phyloP scores from a whole-genome alignment of 2,113 vertebrate genomes.

The Strix uralensis region DNA sequence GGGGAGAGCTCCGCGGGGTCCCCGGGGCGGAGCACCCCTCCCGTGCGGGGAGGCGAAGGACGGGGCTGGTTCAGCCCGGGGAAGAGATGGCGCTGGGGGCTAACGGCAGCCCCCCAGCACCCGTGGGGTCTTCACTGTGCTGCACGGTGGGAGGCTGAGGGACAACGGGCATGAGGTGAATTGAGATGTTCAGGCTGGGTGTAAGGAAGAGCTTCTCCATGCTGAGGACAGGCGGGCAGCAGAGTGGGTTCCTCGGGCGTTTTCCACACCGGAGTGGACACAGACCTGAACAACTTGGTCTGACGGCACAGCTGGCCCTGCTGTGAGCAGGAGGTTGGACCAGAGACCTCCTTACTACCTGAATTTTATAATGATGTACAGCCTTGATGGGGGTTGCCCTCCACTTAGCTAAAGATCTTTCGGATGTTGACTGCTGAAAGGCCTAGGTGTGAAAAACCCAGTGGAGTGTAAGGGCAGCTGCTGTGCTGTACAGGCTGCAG shows the following conservation, averaged over 20 bases:
- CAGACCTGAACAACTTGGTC: neutral
- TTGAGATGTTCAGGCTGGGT: neutral
- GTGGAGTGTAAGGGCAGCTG: neutral
- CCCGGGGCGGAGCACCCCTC: too few species aligned
- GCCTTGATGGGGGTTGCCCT: neutral
- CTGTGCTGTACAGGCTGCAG: neutral
- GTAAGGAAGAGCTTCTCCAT: neutral
- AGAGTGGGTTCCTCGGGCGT: neutral
- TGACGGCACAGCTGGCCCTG: neutral
- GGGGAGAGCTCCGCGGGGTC: neutral
- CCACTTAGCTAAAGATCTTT: neutral
- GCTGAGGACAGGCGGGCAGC: neutral
- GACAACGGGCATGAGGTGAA: rapidly evolving
- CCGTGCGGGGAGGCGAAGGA: neutral
- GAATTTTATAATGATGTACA: neutral
- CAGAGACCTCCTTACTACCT: neutral
- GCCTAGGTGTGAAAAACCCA: neutral
- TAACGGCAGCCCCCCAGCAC: too few species aligned
- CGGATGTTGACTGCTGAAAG: neutral
- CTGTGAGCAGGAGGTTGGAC: neutral
- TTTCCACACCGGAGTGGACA: neutral
- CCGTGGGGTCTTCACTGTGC: neutral
- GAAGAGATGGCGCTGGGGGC: too few species aligned
- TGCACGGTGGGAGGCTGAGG: neutral
- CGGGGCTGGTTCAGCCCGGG: neutral